Percentiles rank a stretch among this genome's conserved stretches.
Conservation (phyloP, 2,113 vertebrate genomes). For the Chauna torquata region DNA sequence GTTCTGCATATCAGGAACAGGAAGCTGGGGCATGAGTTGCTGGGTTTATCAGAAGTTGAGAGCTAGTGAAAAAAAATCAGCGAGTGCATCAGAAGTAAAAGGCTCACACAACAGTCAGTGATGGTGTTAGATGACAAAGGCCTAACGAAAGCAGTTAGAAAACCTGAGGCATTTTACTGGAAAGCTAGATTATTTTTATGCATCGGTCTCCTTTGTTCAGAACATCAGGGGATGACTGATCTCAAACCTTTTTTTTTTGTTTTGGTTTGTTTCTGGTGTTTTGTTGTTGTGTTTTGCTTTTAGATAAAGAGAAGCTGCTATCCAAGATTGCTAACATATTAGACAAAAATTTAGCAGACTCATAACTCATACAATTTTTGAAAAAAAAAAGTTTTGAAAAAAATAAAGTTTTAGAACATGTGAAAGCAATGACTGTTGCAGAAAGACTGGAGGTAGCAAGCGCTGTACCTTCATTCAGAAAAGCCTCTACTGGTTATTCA, state of each 20-base stretch:
- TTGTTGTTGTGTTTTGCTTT: neutral
- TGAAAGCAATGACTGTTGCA: neutral
- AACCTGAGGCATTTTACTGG: neutral
- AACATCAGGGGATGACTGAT: neutral
- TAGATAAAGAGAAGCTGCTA: neutral
- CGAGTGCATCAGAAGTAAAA: neutral
- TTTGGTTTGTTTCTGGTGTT: neutral
- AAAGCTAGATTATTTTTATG: neutral
- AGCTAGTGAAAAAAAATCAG: neutral
- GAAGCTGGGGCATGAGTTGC: constrained; percentile 3
- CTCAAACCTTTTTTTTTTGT: neutral
- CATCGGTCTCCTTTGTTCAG: neutral
- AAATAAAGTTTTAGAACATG: neutral
- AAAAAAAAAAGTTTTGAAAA: neutral
- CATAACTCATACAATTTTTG: neutral
- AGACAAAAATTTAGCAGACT: neutral
- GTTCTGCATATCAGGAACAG: constrained; percentile 10
- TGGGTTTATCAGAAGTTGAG: constrained; percentile 7
- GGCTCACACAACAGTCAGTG: neutral
- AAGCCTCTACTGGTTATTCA: neutral
- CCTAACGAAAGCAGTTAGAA: neutral
- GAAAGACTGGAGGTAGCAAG: neutral
- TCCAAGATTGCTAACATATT: neutral
- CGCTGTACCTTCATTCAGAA: neutral
- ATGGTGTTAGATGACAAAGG: neutral